These are phyloP conservation scores for Drosophila takahashii DNA, from an alignment of 1,140 invertebrate species.

Conservation along the genomic window DNA sequence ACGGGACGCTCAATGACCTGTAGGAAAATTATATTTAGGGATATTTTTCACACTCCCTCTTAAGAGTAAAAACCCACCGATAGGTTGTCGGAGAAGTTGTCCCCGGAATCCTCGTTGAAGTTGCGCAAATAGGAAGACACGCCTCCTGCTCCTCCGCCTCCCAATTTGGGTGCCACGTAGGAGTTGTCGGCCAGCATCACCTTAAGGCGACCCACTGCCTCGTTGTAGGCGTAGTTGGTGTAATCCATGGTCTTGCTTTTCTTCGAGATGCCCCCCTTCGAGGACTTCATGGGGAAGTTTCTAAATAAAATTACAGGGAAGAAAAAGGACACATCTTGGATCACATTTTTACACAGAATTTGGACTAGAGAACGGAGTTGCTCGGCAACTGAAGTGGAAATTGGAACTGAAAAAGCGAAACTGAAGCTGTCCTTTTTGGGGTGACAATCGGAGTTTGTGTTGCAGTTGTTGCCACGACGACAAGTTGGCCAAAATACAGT, in stretches of 20 bases:
- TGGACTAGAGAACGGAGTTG: slow-evolving; percentile 38
- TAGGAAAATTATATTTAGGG: neutral
- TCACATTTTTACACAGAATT: slow-evolving; percentile 57
- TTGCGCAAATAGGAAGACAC: slow-evolving; percentile 76
- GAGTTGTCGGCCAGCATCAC: slow-evolving; percentile 90
- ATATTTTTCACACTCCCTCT: neutral
- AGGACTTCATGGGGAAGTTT: slow-evolving; percentile 80
- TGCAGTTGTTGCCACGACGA: slow-evolving; percentile 63
- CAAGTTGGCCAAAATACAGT: slow-evolving; percentile 72
- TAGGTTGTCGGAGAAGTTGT: slow-evolving; percentile 85
- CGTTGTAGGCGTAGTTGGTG: slow-evolving; percentile 91
- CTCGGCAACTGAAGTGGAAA: slow-evolving; percentile 29
- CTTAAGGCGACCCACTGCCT: slow-evolving; percentile 91
- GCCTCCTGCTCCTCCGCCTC: slow-evolving; percentile 5
- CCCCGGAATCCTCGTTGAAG: slow-evolving; percentile 86
- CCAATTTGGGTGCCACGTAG: slow-evolving; percentile 85
- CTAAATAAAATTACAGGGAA: slow-evolving; percentile 50
- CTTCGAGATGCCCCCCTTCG: slow-evolving; percentile 75
- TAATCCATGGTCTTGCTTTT: slow-evolving; percentile 89
- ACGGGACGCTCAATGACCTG: slow-evolving; percentile 81
- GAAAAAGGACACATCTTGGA: slow-evolving; percentile 8
- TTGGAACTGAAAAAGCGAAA: slow-evolving; percentile 32
- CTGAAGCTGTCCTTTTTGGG: slow-evolving; percentile 54
- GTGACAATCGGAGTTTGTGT: slow-evolving; percentile 54
- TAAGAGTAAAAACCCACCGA: slow-evolving; percentile 51